These are phyloP conservation scores for Scytalopus superciliaris DNA, from an alignment of 2,113 vertebrate genomes.

Conservation along the genomic window DNA sequence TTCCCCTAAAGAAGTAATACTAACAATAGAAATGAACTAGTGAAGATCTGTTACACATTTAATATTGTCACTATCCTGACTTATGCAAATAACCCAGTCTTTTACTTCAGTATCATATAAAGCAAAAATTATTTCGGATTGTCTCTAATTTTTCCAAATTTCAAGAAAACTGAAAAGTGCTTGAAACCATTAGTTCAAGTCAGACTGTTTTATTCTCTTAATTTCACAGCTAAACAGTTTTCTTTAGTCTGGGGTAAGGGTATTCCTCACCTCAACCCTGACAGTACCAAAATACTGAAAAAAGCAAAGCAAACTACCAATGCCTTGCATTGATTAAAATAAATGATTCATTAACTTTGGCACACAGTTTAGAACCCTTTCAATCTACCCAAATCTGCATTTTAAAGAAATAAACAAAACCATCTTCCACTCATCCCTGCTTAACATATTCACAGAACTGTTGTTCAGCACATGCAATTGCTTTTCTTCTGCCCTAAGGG, in stretches of 20 bases:
- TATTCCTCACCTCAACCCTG: not conserved
- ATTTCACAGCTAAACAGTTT: not conserved
- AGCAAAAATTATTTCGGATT: not conserved
- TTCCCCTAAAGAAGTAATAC: not conserved
- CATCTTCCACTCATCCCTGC: not conserved
- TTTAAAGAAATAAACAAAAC: not conserved
- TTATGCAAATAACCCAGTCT: not conserved
- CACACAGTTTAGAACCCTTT: not conserved
- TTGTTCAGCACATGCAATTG: not conserved
- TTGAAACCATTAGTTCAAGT: not conserved
- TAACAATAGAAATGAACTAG: not conserved
- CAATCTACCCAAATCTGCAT: not conserved
- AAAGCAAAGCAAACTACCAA: not conserved
- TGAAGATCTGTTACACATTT: not conserved
- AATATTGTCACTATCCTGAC: not conserved
- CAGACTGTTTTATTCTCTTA: not conserved
- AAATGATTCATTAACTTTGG: not conserved
- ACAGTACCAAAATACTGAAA: not conserved
- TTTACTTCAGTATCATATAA: not conserved
- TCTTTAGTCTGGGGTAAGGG: not conserved
- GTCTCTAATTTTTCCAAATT: not conserved
- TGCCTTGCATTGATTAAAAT: not conserved
- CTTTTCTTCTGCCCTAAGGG: not conserved
- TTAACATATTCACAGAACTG: not conserved
- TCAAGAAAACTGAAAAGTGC: not conserved